Evolutionary conservation across 2,888 invertebrate species (phyloP), one percentile per base, ranked within the genome.

Genomic region (Nephrocerus scutellatus): DNA sequence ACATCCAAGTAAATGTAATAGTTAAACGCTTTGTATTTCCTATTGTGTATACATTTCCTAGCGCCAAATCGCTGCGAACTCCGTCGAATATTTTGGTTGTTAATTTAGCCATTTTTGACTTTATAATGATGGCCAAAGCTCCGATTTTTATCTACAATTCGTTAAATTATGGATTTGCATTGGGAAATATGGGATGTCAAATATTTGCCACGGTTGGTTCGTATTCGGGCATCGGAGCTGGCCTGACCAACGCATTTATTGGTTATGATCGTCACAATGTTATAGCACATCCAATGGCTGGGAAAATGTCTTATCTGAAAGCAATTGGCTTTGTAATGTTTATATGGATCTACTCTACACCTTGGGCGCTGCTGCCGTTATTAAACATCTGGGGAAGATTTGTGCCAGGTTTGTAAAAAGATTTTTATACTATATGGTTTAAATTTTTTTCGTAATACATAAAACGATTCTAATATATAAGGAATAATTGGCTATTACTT

Each of bases 61-160:
- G 55, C 30, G 51, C 55, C 8, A 54, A 52, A 36, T 36, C 52
- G 7, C 29, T 57, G 20, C 46, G 51, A 28, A 52, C 56, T 1
- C 82, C 86, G 6, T 85, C 85, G 41, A 87, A 87, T 61, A 77
- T 86, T 60, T 79, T 86, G 43, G 84, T 86, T 13, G 74, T 86
- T 25, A 84, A 86, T 62, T 65, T 87, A 56, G 83, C 86, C 1
- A 70, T 85, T 45, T 76, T 80, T 53, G 86, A 87, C 65, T 85
- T 87, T 57, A 66, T 84, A 23, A 87, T 86, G 85, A 84, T 86
- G 84, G 64, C 78, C 12, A 86, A 86, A 66, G 74, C 84, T 0
- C 86, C 85, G 0, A 77, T 86, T 48, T 84, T 86, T 59, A 82
- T 86, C 48, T 84, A 83, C 14, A 85, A 85, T 60, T 83, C 84